A percentile compares a stretch with the other conserved stretches of the same genome.
Conservation (phyloP, 2,797 vertebrate species). For the Spinus olivaceus region DNA sequence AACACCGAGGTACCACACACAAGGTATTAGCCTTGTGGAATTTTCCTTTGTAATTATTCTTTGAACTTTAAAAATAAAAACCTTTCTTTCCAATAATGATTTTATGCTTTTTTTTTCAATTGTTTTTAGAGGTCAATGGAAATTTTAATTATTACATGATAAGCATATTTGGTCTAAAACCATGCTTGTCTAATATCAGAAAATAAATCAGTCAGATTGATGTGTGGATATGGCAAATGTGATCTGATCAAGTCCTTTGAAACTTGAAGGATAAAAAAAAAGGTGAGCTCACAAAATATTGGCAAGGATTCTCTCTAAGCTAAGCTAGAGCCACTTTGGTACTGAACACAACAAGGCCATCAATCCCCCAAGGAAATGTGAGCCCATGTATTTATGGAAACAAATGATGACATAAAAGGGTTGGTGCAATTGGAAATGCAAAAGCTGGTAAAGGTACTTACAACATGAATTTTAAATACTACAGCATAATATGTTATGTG, state of each 20-base stretch:
- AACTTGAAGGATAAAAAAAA: background rate
- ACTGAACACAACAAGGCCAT: background rate
- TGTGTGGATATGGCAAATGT: background rate
- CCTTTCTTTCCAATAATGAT: background rate
- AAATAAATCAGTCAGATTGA: background rate
- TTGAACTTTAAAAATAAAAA: background rate
- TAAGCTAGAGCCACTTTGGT: background rate
- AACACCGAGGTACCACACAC: fast-evolving
- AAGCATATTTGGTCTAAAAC: background rate
- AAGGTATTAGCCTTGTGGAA: background rate
- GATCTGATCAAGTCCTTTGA: background rate
- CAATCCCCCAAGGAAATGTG: background rate
- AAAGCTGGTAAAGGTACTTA: background rate
- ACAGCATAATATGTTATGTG: background rate
- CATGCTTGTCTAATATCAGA: background rate
- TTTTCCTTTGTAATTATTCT: background rate
- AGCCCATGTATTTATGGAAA: background rate
- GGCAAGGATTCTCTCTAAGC: background rate
- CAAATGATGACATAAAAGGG: background rate
- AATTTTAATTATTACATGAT: background rate
- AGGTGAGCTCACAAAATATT: background rate
- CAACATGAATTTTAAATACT: background rate
- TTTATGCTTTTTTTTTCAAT: background rate
- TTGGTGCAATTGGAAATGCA: background rate
- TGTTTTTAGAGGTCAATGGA: background rate